These are phyloP conservation scores for Microtus richardsoni DNA, from an alignment of 2,113 vertebrate genomes.

Conservation along the genomic window DNA sequence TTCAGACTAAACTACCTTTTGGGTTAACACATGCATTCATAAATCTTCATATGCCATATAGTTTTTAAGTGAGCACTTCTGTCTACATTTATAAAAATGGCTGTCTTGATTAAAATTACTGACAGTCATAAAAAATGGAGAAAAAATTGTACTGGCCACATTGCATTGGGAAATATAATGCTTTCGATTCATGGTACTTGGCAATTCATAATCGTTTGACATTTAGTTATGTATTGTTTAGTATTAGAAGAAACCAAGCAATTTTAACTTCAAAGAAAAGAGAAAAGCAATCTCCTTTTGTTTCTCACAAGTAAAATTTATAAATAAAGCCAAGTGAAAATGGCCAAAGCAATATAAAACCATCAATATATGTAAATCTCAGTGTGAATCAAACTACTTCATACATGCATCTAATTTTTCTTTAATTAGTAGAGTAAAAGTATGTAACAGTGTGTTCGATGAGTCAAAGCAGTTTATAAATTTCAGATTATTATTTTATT, in stretches of 20 bases:
- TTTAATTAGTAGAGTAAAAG: background rate
- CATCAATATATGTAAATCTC: background rate
- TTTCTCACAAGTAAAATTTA: background rate
- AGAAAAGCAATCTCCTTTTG: background rate
- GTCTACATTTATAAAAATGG: conserved; percentile 61
- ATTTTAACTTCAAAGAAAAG: background rate
- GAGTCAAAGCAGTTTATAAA: background rate
- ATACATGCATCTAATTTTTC: background rate
- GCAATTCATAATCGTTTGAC: background rate
- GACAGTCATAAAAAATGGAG: background rate
- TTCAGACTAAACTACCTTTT: conserved; percentile 75
- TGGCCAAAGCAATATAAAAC: background rate
- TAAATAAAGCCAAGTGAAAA: background rate
- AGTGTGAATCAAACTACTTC: background rate
- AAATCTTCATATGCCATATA: conserved; percentile 59
- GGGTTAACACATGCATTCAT: conserved; percentile 60
- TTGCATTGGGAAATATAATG: background rate
- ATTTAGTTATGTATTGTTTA: background rate
- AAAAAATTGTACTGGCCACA: background rate
- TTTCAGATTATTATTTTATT: background rate
- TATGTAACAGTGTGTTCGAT: background rate
- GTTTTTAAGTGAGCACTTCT: conserved; percentile 70
- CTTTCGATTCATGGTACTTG: background rate
- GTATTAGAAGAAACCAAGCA: background rate
- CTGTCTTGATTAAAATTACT: conserved; percentile 59